Percentiles rank a stretch among this genome's conserved stretches.
Conservation (phyloP, 1,140 invertebrate genomes). For the Plectus sambesii region DNA sequence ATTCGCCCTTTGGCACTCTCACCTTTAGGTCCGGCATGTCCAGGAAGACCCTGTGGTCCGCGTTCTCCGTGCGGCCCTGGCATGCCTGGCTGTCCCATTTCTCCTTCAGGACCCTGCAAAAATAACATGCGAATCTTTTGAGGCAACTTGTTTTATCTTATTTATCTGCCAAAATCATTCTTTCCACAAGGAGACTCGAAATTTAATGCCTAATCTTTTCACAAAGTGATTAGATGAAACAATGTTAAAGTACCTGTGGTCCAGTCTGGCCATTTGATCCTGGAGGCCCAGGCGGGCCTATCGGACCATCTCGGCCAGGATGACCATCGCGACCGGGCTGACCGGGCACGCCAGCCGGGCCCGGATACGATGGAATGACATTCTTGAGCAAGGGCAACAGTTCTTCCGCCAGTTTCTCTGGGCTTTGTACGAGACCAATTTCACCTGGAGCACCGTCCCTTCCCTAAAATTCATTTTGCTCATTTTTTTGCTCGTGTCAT, state of each 20-base stretch:
- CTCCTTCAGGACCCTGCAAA: slow-evolving; percentile 18
- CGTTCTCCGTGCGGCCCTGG: slow-evolving; percentile 18
- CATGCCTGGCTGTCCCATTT: too few relatives aligned
- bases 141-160: slow-evolving; percentile 1
- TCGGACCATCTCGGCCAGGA: slow-evolving; percentile 22
- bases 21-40: slow-evolving; percentile 34
- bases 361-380: too few relatives aligned
- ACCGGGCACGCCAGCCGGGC: too few relatives aligned
- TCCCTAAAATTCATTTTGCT: slow-evolving; percentile 16
- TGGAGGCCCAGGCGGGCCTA: slow-evolving; percentile 17
- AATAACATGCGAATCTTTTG: slow-evolving; percentile 1
- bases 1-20: too few relatives aligned
- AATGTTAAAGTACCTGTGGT: too few relatives aligned
- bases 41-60: slow-evolving; percentile 35
- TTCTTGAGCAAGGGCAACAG: slow-evolving; percentile 26
- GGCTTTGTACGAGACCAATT: slow-evolving; percentile 16
- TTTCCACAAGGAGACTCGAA: too few relatives aligned
- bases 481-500: too few relatives aligned
- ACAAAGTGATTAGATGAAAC: too few relatives aligned
- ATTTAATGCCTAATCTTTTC: too few relatives aligned
- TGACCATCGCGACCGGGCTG: slow-evolving; percentile 24
- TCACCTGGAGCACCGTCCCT: slow-evolving; percentile 11
- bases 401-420: slow-evolving; percentile 15
- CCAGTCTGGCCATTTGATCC: too few relatives aligned
- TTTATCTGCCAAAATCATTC: slow-evolving; percentile 1